Percentiles rank a stretch among this genome's conserved stretches.
phyloP scores from a whole-genome alignment of 2,797 vertebrate genomes.

The Falco biarmicus region DNA sequence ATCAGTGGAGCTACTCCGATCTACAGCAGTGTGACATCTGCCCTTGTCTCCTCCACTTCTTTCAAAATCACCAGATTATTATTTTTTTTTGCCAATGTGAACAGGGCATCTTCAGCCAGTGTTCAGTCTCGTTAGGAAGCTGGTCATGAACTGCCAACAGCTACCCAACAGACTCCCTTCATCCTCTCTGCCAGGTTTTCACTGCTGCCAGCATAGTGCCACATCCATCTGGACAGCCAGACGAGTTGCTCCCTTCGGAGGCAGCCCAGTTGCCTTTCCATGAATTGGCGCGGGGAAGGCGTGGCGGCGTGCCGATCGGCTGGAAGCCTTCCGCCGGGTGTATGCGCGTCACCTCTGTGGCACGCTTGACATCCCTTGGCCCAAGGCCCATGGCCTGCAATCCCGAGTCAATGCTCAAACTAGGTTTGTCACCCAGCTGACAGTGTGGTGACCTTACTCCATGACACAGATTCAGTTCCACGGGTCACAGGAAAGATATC shows the following conservation, averaged over 20 bases:
- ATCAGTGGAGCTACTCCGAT: not conserved
- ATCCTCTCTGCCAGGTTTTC: not conserved
- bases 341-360: constrained; percentile 25
- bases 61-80: not conserved
- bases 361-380: constrained; percentile 57
- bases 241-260: not conserved
- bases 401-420: constrained; percentile 42
- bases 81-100: not conserved
- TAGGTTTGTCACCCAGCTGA: constrained; percentile 61
- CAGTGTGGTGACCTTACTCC: constrained; percentile 59
- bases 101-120: not conserved
- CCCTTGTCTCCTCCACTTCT: not conserved
- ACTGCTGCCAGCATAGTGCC: not conserved
- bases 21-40: not conserved
- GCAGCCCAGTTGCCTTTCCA: not conserved
- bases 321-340: constrained; percentile 23
- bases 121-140: not conserved
- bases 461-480: constrained; percentile 38
- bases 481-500: not conserved
- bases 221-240: constrained; percentile 26
- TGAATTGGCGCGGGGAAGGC: not conserved
- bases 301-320: constrained; percentile 14
- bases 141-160: not conserved
- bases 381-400: constrained; percentile 29
- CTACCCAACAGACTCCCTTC: not conserved